phyloP scores from a whole-genome alignment of 2,113 vertebrate genomes.

The Osmerus eperlanus region DNA sequence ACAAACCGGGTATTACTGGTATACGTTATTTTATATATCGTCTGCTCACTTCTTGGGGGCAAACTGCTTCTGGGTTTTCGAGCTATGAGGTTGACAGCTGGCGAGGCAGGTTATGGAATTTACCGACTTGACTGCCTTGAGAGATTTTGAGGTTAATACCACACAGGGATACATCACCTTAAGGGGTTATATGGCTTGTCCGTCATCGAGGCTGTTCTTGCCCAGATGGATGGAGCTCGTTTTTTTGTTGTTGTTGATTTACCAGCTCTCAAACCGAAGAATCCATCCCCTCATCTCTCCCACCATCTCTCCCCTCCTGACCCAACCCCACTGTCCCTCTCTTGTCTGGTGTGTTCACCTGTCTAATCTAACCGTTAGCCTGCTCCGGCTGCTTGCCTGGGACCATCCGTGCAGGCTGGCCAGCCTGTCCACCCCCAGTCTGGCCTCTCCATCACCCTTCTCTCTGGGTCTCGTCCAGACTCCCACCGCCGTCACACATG shows the following conservation, averaged over 20 bases:
- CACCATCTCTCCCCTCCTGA: constrained; percentile 11
- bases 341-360: background rate
- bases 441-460: background rate
- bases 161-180: no score
- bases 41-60: background rate
- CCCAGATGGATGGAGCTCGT: no score
- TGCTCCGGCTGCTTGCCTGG: constrained; percentile 30
- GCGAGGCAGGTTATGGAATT: no score
- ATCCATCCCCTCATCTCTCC: constrained; percentile 29
- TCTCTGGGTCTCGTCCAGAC: constrained; percentile 36
- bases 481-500: constrained; percentile 27
- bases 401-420: constrained; percentile 28
- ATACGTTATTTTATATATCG: background rate
- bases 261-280: no score
- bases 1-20: background rate
- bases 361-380: constrained; percentile 25
- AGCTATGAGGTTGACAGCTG: no score
- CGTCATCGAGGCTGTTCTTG: no score
- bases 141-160: no score
- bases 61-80: background rate
- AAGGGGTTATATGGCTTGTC: no score
- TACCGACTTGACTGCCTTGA: no score
- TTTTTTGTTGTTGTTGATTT: no score
- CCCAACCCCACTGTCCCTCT: constrained; percentile 21
- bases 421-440: background rate